Evolutionary conservation across 1,140 invertebrate genomes (phyloP).

Genomic region (Hirudo medicinalis): DNA sequence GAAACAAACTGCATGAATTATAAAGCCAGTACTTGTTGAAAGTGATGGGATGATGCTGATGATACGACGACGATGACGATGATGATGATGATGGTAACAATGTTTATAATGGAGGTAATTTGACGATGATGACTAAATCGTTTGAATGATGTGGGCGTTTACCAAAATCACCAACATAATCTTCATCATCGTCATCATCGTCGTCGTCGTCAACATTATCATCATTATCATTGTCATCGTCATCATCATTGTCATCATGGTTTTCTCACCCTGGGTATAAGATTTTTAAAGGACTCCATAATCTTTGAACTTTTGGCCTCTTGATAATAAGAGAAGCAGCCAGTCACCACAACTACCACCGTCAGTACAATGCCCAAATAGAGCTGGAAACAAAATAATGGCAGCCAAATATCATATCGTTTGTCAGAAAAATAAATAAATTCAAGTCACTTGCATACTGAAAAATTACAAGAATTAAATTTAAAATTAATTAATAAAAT

Average conservation of each 20-base stretch:
- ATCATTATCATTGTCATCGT: neutral
- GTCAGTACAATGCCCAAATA: conserved; percentile 40
- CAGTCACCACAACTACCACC: conserved; percentile 40
- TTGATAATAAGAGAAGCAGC: conserved; percentile 42
- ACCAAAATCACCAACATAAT: neutral
- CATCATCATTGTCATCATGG: neutral
- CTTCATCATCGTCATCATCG: no score
- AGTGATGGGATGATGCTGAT: neutral
- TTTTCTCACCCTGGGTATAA: conserved; percentile 55
- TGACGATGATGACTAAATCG: neutral
- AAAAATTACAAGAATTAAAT: no score
- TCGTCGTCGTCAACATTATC: neutral
- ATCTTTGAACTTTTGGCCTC: conserved; percentile 54
- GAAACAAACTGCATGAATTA: no score
- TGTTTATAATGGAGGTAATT: neutral
- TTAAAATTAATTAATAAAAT: no score
- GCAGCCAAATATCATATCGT: no score
- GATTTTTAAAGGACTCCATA: conserved; percentile 65
- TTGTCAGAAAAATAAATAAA: no score
- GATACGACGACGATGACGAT: neutral
- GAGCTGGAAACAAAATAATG: conserved; percentile 44
- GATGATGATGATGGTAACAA: conserved; percentile 1
- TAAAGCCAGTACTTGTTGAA: no score
- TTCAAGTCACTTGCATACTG: no score
- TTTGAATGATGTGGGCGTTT: neutral